These are phyloP conservation scores for Australoheros scitulus DNA, from an alignment of 2,113 vertebrate species.

Conservation along the genomic window DNA sequence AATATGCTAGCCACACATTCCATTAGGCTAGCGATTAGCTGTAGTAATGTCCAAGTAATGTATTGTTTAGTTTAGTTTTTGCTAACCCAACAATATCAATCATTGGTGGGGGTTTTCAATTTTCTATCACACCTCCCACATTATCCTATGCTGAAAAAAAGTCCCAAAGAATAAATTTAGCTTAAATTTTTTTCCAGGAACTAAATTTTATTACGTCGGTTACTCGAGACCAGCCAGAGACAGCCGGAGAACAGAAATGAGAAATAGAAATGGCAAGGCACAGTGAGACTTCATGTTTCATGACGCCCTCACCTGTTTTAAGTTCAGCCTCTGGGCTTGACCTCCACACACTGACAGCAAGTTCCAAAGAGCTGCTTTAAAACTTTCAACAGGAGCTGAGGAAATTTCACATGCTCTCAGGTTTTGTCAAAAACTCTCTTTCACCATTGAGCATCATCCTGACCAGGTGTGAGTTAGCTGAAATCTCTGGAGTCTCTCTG, in stretches of 20 bases:
- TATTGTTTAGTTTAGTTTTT: conserved; percentile 66
- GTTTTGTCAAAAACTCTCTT: conserved; percentile 18
- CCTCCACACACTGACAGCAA: conserved; percentile 44
- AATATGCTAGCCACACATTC: conserved; percentile 71
- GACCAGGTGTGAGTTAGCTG: conserved; percentile 30
- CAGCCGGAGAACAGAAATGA: not conserved
- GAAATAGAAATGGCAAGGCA: conserved; percentile 24
- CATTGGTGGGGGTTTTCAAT: conserved; percentile 51
- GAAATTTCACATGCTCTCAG: conserved; percentile 21
- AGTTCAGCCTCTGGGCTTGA: conserved; percentile 56
- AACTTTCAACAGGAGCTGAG: conserved; percentile 44
- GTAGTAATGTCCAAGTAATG: conserved; percentile 65
- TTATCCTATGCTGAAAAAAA: not conserved
- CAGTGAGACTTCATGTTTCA: conserved; percentile 71
- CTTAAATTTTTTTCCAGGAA: not conserved
- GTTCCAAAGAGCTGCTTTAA: conserved; percentile 43
- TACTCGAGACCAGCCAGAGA: not conserved
- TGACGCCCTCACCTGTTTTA: conserved; percentile 62
- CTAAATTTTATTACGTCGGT: not conserved
- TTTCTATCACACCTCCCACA: conserved; percentile 40
- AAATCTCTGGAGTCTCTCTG: not conserved
- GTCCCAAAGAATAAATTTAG: not conserved
- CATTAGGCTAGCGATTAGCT: conserved; percentile 74
- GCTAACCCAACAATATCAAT: conserved; percentile 65
- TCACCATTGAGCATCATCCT: conserved; percentile 34